Evolutionary conservation across 2,113 vertebrate genomes (phyloP), one percentile per base, ranked within the genome.

Genomic region (Ascaphus truei): DNA sequence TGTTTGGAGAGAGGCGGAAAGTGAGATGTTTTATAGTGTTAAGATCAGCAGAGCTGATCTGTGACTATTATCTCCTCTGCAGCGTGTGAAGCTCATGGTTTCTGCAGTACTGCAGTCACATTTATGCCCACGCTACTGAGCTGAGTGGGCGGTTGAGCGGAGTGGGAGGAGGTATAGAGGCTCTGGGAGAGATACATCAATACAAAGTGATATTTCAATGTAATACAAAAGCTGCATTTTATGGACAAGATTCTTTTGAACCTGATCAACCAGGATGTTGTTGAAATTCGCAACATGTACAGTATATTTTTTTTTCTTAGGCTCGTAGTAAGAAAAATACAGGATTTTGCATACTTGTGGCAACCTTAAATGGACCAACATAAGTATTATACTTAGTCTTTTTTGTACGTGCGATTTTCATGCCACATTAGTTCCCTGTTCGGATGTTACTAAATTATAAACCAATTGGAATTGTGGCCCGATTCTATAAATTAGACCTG

Each of bases 131-230:
- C 66, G 66, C 66, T 60, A 23, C 15, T 10, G 65, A 60, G 55
- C 56, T 69, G 66, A 69, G 66, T 69, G 66, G 66, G 66, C 66
- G 66, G 66, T 45, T 60, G 66, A 25, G 65, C 65, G 27, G 65
- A 50, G 66, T 60, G 56, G 66, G 66, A 58, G 66, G 66, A 60
- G 56, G 66, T 37, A 20, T 55, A 39, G 37, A 33, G 53, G 65
- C 53, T 68, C 30, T 26, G 39, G 65, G 65, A 69, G 56, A 69
- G 26, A 68, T 68, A 48, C 53, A 69, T 60, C 65, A 68, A 68
- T 59, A 68, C 39, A 59, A 69, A 69, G 56, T 15, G 13, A 59
- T 30, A 68, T 50, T 37, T 64, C 15, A 13, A 18, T 39, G 30
- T 48, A 48, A 47, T 30, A 68, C 53, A 36, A 18, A 45, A 56